Evolutionary conservation across 2,888 invertebrate species (phyloP), one percentile per base, ranked within the genome.

Genomic region (Lymantria monacha): DNA sequence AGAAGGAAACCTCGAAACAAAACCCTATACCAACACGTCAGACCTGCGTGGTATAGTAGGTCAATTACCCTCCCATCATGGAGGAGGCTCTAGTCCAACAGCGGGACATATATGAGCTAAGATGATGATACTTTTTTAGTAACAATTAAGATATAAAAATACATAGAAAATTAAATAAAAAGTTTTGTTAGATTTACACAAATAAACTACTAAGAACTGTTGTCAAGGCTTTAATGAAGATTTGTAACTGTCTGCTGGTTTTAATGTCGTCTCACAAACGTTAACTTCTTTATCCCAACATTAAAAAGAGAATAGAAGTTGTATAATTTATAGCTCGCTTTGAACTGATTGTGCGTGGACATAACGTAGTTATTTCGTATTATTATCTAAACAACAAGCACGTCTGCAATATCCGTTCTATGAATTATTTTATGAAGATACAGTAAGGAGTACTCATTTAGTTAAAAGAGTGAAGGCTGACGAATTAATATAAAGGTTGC

Each of bases 141-240:
- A n/a, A n/a, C n/a, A n/a, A n/a, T n/a, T n/a, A n/a, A n/a, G n/a
- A n/a, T n/a, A n/a, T n/a, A n/a, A n/a, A n/a, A n/a, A n/a, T n/a
- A n/a, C n/a, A 22, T 3, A 22, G 22, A 22, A 22, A 2, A 22
- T 22, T 3, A 5, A 22, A 22, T 22, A 38, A 1, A 38, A 76
- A n/a, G n/a, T n/a, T n/a, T n/a, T n/a, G n/a, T n/a, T n/a, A n/a
- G 73, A 81, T 82, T 80, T 81, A 80, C 78, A 76, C 68, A 51
- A 73, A 61, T 66, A 60, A 66, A 57, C 83, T 85, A 83, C 83
- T 83, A 83, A 59, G 70, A 72, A 74, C 81, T 78, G 83, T 83
- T 83, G 83, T 86, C 83, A 82, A 77, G 73, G 33, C 81, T 79
- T 81, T 84, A 85, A 87, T 84, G 83, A 87, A 85, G 83, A 85